Conservation (phyloP, 2,113 vertebrate species). For the Gadus macrocephalus region DNA sequence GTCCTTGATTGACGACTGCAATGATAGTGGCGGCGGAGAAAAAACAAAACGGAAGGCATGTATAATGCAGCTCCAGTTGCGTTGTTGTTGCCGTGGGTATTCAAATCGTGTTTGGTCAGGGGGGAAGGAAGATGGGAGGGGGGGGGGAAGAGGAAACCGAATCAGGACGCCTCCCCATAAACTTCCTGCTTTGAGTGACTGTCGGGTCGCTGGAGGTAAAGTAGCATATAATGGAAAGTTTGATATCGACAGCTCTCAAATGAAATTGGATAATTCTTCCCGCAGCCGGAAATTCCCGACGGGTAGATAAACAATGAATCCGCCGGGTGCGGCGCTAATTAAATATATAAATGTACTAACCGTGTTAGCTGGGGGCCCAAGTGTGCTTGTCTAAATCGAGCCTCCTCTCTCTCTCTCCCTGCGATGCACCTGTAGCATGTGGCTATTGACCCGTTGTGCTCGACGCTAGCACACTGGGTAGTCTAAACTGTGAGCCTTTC, state of each 20-base stretch:
- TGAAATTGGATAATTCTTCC: constrained; percentile 19
- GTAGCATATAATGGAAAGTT: constrained; percentile 61
- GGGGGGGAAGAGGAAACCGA: constrained; percentile 35
- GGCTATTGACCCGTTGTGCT: no score
- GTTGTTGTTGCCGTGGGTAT: constrained; percentile 45
- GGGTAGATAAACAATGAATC: constrained; percentile 57
- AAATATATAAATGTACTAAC: constrained; percentile 57
- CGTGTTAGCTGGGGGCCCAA: constrained; percentile 19
- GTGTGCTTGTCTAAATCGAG: no score
- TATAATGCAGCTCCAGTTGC: constrained; percentile 42
- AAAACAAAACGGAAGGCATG: constrained; percentile 49
- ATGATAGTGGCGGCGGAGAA: constrained; percentile 34
- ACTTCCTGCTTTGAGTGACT: constrained; percentile 64
- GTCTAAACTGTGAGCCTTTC: no score
- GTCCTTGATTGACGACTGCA: constrained; percentile 52
- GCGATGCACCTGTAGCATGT: not conserved
- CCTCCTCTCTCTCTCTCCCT: not conserved
- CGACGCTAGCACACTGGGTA: no score
- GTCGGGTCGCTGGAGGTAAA: constrained; percentile 62
- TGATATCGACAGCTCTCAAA: constrained; percentile 63
- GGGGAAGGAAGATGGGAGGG: no score
- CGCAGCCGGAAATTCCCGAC: constrained; percentile 46
- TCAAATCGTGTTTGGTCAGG: constrained; percentile 58
- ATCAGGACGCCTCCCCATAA: not conserved
- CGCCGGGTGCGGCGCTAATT: constrained; percentile 48